Evolutionary conservation across 1,140 invertebrate species (phyloP).

Genomic region (Alviniconcha marisindica): DNA sequence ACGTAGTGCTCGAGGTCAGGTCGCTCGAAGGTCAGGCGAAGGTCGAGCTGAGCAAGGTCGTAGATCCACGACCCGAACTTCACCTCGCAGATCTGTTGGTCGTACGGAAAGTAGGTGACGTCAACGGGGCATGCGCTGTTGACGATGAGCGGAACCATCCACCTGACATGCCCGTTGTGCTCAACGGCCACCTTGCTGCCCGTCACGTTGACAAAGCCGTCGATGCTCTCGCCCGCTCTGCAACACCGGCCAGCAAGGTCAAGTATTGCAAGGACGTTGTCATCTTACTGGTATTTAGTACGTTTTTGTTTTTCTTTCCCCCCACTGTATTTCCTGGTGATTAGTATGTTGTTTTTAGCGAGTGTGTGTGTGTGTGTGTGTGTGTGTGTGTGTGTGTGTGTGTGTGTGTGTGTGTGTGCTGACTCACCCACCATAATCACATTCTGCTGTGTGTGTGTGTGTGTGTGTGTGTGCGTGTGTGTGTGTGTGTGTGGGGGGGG

Average conservation of each 20-base stretch:
- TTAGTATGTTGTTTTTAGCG: too few species aligned
- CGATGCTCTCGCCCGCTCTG: conserved; percentile 67
- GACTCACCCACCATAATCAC: too few species aligned
- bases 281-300: not conserved
- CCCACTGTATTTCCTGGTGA: too few species aligned
- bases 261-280: not conserved
- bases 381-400: too few species aligned
- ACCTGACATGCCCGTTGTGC: conserved; percentile 61
- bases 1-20: conserved; percentile 67
- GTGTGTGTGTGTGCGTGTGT: too few species aligned
- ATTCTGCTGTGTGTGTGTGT: too few species aligned
- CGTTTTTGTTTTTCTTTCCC: too few species aligned
- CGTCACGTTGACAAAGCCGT: conserved; percentile 70
- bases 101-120: conserved; percentile 87
- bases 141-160: conserved; percentile 71
- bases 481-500: too few species aligned
- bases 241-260: not conserved
- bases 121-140: conserved; percentile 70
- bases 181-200: conserved; percentile 66
- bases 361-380: too few species aligned
- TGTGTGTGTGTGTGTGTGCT: too few species aligned
- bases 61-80: conserved; percentile 99
- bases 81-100: conserved; percentile 97
- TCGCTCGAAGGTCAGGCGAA: conserved; percentile 47
- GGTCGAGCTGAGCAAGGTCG: conserved; percentile 91